A percentile compares a stretch with the other conserved stretches of the same genome.
phyloP scores from a whole-genome alignment of 2,797 vertebrate genomes.

The Luscinia luscinia region DNA sequence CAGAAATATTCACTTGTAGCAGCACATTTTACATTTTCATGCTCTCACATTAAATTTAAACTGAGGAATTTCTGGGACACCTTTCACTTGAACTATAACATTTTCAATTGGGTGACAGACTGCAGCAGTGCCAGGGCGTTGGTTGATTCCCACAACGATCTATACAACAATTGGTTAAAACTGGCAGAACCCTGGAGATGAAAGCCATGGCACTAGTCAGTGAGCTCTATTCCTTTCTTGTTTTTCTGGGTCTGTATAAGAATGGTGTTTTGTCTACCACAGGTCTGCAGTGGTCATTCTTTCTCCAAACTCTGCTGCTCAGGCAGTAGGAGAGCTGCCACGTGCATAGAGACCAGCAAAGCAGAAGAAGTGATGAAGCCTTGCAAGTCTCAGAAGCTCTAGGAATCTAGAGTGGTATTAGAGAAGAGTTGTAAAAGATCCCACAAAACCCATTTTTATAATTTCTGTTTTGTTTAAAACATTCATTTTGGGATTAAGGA shows the following conservation, averaged over 20 bases:
- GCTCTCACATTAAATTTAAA: background rate
- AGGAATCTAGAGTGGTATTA: background rate
- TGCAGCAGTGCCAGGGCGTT: background rate
- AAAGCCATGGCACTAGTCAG: background rate
- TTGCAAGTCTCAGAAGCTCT: background rate
- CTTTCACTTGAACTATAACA: background rate
- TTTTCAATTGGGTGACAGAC: slow-evolving; percentile 14
- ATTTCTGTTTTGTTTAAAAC: background rate
- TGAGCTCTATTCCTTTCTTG: background rate
- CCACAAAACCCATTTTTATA: background rate
- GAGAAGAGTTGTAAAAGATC: background rate
- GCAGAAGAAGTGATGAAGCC: background rate
- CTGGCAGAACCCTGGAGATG: background rate
- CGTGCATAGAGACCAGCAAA: background rate
- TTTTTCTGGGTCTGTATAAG: background rate
- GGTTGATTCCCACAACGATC: background rate
- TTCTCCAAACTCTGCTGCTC: background rate
- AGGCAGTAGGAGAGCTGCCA: background rate
- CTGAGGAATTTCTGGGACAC: background rate
- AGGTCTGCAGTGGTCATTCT: background rate
- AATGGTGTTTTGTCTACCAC: background rate
- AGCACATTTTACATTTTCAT: background rate
- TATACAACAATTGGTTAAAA: background rate
- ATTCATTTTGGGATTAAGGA: background rate
- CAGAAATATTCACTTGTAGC: background rate